Evolutionary conservation across 2,888 invertebrate genomes (phyloP), one percentile per base, ranked within the genome.

Genomic region (Acronicta alni): DNA sequence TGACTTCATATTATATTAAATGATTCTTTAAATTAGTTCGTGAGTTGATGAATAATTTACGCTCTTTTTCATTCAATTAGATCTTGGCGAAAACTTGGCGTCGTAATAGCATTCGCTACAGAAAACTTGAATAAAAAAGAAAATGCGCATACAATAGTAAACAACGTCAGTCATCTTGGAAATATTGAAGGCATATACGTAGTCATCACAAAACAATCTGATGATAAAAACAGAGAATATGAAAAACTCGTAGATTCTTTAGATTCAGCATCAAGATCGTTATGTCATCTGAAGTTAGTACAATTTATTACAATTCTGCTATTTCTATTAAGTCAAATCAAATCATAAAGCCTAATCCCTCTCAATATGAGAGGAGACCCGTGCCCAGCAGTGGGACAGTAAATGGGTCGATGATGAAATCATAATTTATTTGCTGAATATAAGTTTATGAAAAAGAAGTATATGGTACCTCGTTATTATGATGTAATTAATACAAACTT

Each of bases 71-170:
- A 1, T 55, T 41, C 20, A 30, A 39, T 12, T 9, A 62, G 61
- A 9, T 47, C 9, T 16, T 62, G 53, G 61, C 42, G 37, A 38
- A 49, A 52, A 26, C 14, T 53, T 10, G 70, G 53, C 15, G 20
- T 56, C 0, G 7, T 56, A 16, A 46, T 64, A 0, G 3, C 26
- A 9, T 32, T 42, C 9, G 2, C 7, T 16, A 15, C 38, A 15
- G 37, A 17, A 12, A 37, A 32, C 0, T n/a, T 14, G 6, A n/a
- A 20, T 47, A 8, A 12, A 16, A 20, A 17, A 1, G 30, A 30
- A 0, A 0, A 0, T 10, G 14, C 17, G 32, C 3, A 15, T 10
- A 9, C 3, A 0, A 0, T 47, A 3, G 20, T 62, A 7, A 53
- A 43, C 1, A 23, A 23, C 35, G 63, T 32, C 20, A 18, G 7